phyloP scores from a whole-genome alignment of 2,797 vertebrate species.

The Diplodus puntazzo region DNA sequence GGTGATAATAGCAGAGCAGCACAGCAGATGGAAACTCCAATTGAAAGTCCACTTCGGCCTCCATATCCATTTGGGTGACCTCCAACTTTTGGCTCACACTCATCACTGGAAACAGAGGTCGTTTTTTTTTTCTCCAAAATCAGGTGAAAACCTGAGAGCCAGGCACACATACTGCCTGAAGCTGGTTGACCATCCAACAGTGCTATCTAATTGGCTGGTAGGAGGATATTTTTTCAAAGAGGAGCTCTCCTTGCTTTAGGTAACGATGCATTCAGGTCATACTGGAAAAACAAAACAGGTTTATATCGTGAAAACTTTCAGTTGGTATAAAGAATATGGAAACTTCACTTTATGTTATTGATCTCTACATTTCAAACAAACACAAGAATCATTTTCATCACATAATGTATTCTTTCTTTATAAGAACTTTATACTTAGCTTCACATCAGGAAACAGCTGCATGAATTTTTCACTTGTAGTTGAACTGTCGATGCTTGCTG shows the following conservation, averaged over 20 bases:
- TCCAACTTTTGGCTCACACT: constrained; percentile 39
- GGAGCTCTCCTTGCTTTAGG: background rate
- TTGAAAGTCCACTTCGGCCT: constrained; percentile 29
- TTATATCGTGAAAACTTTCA: background rate
- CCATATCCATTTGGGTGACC: constrained; percentile 48
- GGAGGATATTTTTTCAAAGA: background rate
- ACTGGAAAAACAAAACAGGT: background rate
- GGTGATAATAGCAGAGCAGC: constrained; percentile 32
- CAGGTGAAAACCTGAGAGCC: constrained; percentile 22
- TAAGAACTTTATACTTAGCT: background rate
- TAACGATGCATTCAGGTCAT: background rate
- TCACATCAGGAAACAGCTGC: background rate
- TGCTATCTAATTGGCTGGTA: background rate
- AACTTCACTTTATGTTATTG: background rate
- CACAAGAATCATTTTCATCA: background rate
- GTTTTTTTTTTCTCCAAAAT: constrained; percentile 23
- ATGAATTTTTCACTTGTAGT: background rate
- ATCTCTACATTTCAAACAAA: background rate
- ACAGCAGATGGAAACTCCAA: constrained; percentile 35
- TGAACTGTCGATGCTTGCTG: background rate
- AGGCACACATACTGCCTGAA: background rate
- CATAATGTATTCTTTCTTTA: background rate
- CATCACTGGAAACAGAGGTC: constrained; percentile 27
- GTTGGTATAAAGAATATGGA: background rate
- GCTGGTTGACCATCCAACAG: background rate